A percentile compares a stretch with the other conserved stretches of the same genome.
These are phyloP conservation scores for Empidonax alnorum DNA, from an alignment of 2,113 vertebrate species.

Conservation along the genomic window DNA sequence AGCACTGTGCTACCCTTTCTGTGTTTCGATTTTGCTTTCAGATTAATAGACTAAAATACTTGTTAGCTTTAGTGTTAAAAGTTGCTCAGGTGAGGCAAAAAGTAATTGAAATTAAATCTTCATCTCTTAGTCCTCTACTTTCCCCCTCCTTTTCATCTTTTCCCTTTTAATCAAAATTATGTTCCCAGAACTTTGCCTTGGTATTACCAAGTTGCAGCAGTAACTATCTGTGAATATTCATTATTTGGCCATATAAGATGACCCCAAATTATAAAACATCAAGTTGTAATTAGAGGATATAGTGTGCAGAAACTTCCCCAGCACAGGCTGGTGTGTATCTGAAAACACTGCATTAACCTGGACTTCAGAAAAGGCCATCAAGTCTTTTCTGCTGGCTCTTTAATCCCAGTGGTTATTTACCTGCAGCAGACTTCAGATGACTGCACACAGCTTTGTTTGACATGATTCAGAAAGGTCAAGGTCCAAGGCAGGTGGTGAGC, in stretches of 20 bases:
- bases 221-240: not conserved
- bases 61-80: not conserved
- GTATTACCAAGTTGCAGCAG: not conserved
- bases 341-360: not conserved
- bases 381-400: not conserved
- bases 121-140: rapidly evolving
- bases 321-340: not conserved
- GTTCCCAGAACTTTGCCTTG: not conserved
- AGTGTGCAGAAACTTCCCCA: not conserved
- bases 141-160: not conserved
- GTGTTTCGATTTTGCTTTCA: not conserved
- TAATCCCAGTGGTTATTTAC: not conserved
- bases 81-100: not conserved
- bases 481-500: not conserved
- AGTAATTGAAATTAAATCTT: not conserved
- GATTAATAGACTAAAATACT: not conserved
- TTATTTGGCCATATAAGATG: not conserved
- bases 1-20: not conserved
- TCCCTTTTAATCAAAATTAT: not conserved
- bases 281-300: not conserved
- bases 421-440: not conserved
- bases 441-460: not conserved
- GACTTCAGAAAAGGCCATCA: not conserved
- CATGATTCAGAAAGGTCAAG: not conserved
- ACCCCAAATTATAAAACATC: not conserved